phyloP scores from a whole-genome alignment of 2,797 vertebrate species.

The Dallia pectoralis region DNA sequence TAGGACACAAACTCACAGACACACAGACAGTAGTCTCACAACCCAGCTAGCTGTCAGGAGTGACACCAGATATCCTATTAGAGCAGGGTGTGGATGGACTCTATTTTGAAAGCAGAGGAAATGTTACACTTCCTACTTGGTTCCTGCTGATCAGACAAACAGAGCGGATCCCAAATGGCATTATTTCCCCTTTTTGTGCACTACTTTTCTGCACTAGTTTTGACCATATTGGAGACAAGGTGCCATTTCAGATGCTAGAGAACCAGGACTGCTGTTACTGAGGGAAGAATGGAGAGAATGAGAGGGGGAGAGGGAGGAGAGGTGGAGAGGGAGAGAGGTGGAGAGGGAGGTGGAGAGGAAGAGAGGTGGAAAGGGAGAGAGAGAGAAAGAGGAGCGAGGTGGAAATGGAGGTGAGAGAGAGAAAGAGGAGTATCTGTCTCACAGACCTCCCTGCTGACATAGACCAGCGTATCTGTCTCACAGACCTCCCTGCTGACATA shows the following conservation, averaged over 20 bases:
- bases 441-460: too few species aligned
- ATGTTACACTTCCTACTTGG: constrained; percentile 1
- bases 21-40: background rate
- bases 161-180: background rate
- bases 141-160: background rate
- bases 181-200: background rate
- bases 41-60: background rate
- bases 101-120: constrained; percentile 17
- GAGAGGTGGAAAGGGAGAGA: too few species aligned
- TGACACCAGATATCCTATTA: constrained; percentile 17
- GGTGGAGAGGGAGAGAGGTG: too few species aligned
- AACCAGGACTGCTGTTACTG: too few species aligned
- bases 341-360: too few species aligned
- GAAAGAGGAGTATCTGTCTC: too few species aligned
- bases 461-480: too few species aligned
- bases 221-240: background rate
- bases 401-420: too few species aligned
- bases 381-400: too few species aligned
- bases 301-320: too few species aligned
- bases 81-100: constrained; percentile 2
- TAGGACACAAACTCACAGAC: background rate
- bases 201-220: background rate
- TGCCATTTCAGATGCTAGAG: background rate
- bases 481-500: too few species aligned
- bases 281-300: too few species aligned